These are phyloP conservation scores for Istiophorus platypterus DNA, from an alignment of 2,113 vertebrate species.

Conservation along the genomic window DNA sequence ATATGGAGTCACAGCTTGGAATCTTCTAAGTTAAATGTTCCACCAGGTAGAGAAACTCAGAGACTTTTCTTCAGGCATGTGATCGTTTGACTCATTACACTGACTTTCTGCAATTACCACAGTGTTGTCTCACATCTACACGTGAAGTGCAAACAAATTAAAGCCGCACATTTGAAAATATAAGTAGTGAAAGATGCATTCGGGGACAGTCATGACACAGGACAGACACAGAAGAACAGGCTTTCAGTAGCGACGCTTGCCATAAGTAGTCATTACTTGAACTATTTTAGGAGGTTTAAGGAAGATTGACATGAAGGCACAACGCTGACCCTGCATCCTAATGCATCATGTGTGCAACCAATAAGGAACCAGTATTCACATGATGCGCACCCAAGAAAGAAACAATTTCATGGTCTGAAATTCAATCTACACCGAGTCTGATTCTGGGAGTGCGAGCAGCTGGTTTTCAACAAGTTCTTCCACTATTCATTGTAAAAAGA, in stretches of 20 bases:
- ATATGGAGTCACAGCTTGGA: not conserved
- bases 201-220: slow-evolving; percentile 10
- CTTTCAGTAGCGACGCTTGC: not conserved
- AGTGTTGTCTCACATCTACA: too few species aligned
- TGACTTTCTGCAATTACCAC: not conserved
- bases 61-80: not conserved
- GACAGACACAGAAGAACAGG: not conserved
- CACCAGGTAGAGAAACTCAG: slow-evolving; percentile 3
- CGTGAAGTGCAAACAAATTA: too few species aligned
- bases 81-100: not conserved
- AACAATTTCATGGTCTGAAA: not conserved
- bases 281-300: slow-evolving; percentile 8
- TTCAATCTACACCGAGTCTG: not conserved
- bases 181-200: not conserved
- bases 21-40: not conserved
- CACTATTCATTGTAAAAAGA: not conserved
- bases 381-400: slow-evolving; percentile 38
- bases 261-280: not conserved
- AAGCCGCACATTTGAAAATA: too few species aligned
- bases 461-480: not conserved
- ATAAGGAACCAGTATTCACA: slow-evolving; percentile 68
- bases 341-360: slow-evolving; percentile 7
- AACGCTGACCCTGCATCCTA: slow-evolving; percentile 49
- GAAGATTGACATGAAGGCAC: not conserved
- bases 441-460: not conserved